Evolutionary conservation across 2,888 invertebrate genomes (phyloP), one percentile per base, ranked within the genome.

Genomic region (Halocaridina rubra): DNA sequence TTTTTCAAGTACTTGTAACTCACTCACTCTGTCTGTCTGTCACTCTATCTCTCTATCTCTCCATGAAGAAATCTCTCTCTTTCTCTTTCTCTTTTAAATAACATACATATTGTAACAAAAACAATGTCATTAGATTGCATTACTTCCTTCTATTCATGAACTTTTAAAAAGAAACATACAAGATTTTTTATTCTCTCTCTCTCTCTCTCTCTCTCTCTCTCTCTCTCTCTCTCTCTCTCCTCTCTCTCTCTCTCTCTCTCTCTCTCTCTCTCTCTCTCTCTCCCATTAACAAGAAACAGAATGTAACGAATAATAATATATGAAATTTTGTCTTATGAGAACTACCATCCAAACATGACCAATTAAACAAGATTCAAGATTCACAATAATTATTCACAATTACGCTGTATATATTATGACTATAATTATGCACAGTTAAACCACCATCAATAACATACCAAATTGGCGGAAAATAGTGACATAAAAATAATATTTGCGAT

Each of bases 261-360:
- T 74, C 33, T 74, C 74, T 74, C 74, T 74, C 39, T 3, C 74
- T 74, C 74, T 74, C 74, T 74, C 33, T 33, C 33, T 74, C 74
- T 74, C 74, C 46, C 74, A 1, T 1, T 74, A n/a, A n/a, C n/a
- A n/a, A n/a, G n/a, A n/a, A n/a, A n/a, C n/a, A n/a, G n/a, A n/a
- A n/a, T n/a, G n/a, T n/a, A n/a, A 16, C 24, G 4, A 13, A 16
- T 33, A 32, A 16, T 27, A 8, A 22, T 74, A 19, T 46, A 22
- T 33, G n/a, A 19, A 0, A 1, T 10, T 33, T n/a, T 19, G n/a
- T 7, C n/a, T 74, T 13, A 5, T 19, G 8, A 30, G 7, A 0
- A 13, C 19, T 33, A 7, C 16, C 30, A 16, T 13, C 1, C 46
- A 8, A 16, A n/a, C 39, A 13, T 39, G n/a, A 13, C 2, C 16